phyloP scores from a whole-genome alignment of 2,113 vertebrate genomes.

The Myxocyprinus asiaticus region DNA sequence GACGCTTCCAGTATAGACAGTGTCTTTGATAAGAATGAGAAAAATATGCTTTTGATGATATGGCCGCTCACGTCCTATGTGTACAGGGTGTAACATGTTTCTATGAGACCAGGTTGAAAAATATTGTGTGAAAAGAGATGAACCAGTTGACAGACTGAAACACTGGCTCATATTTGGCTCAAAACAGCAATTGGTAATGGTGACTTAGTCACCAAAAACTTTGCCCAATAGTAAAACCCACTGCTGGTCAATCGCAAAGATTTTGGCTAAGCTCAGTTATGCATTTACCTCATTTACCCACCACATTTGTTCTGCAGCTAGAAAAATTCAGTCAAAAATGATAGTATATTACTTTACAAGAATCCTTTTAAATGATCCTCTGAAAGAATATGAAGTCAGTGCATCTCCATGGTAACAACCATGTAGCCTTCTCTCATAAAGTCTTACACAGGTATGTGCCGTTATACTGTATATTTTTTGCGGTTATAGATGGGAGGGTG shows the following conservation, averaged over 20 bases:
- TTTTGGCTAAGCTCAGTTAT: conserved; percentile 14
- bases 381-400: neutral
- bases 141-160: conserved; percentile 10
- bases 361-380: conserved; percentile 25
- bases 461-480: neutral
- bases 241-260: conserved; percentile 1
- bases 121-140: no score
- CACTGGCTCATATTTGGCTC: neutral
- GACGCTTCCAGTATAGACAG: no score
- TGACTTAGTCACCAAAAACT: neutral
- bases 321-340: conserved; percentile 29
- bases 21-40: no score
- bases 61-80: no score
- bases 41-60: no score
- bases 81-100: no score
- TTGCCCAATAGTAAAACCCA: neutral
- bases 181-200: neutral
- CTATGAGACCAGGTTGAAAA: no score
- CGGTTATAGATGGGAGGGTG: neutral
- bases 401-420: conserved; percentile 11
- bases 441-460: neutral
- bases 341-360: conserved; percentile 14
- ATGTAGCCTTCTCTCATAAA: neutral
- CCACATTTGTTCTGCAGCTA: conserved; percentile 19
- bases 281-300: conserved; percentile 27